phyloP scores from a whole-genome alignment of 2,888 invertebrate genomes.

The Pocota personata region DNA sequence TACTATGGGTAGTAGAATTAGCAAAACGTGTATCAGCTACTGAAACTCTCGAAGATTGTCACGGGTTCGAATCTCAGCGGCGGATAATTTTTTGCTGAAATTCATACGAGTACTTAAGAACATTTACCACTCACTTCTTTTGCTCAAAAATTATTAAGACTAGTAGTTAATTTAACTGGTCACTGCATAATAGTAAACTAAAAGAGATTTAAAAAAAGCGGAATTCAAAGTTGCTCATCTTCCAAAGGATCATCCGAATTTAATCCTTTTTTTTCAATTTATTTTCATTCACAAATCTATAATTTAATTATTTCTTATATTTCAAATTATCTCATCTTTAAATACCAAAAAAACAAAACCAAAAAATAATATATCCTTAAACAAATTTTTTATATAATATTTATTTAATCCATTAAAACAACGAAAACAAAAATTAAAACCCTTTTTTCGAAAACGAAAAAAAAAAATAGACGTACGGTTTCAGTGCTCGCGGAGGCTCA shows the following conservation, averaged over 20 bases:
- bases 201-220: too few species aligned
- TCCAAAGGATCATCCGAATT: not conserved
- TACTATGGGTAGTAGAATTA: too few species aligned
- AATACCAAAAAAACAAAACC: not conserved
- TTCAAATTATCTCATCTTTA: not conserved
- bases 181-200: too few species aligned
- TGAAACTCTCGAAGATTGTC: too few species aligned
- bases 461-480: constrained; percentile 85
- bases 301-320: not conserved
- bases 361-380: constrained; percentile 29
- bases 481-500: constrained; percentile 87
- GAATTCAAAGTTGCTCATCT: not conserved
- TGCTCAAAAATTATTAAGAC: too few species aligned
- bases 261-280: not conserved
- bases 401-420: constrained; percentile 22
- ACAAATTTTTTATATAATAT: constrained; percentile 21
- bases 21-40: too few species aligned
- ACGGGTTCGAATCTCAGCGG: too few species aligned
- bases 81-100: too few species aligned
- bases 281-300: not conserved
- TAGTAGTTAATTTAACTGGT: too few species aligned
- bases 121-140: too few species aligned
- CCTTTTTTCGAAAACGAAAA: constrained; percentile 41
- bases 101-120: too few species aligned
- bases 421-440: constrained; percentile 30